Evolutionary conservation across 2,113 vertebrate species (phyloP).

Genomic region (Stercorarius parasiticus): DNA sequence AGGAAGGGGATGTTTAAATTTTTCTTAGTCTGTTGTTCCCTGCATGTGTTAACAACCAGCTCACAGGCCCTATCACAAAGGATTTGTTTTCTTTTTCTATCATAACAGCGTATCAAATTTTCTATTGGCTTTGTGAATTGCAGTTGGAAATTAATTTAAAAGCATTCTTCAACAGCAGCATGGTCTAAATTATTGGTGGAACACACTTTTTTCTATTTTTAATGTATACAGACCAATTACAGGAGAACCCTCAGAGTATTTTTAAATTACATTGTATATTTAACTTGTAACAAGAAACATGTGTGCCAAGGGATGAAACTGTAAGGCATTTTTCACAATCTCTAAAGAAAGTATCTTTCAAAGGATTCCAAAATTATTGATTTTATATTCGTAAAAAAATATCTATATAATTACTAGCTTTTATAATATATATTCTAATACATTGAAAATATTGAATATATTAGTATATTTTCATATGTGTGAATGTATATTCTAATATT

Average conservation of each 20-base stretch:
- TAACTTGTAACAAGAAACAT: slow-evolving; percentile 38
- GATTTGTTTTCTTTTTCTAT: not conserved
- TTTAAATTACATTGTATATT: slow-evolving; percentile 12
- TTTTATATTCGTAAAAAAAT: not conserved
- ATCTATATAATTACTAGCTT: not conserved
- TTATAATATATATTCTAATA: not conserved
- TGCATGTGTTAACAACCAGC: not conserved
- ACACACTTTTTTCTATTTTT: slow-evolving; percentile 10
- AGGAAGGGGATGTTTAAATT: not conserved
- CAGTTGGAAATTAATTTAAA: slow-evolving; percentile 22
- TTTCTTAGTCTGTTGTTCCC: not conserved
- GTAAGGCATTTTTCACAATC: not conserved
- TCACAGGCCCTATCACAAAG: not conserved
- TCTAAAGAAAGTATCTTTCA: not conserved
- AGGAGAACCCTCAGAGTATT: not conserved
- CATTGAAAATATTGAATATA: not conserved
- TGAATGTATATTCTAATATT: not conserved
- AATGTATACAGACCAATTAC: not conserved
- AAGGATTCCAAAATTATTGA: not conserved
- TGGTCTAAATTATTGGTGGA: not conserved
- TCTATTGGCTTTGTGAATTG: not conserved
- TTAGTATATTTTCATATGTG: not conserved
- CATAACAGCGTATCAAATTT: not conserved
- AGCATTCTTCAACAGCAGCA: not conserved
- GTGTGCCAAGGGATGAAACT: not conserved